Percentiles rank a stretch among this genome's conserved stretches.
Evolutionary conservation across 2,888 invertebrate genomes (phyloP).

Genomic region (Taphrorychus bicolor): DNA sequence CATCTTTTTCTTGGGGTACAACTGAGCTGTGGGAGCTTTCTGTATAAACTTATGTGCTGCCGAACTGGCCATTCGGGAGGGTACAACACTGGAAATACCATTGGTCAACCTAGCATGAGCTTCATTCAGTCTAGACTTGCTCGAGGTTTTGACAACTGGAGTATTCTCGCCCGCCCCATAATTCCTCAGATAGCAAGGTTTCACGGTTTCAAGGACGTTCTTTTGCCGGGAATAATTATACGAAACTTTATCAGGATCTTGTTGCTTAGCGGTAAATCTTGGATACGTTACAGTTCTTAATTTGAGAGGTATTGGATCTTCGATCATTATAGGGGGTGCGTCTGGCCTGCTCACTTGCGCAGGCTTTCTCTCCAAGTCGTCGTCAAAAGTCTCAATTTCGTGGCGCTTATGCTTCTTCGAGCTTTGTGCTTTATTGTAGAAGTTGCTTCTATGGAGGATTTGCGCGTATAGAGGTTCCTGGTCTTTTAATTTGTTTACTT

Average conservation of each 20-base stretch:
- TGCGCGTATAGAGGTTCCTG: slow-evolving; percentile 13
- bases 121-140: background rate
- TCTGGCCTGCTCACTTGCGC: background rate
- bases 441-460: slow-evolving; percentile 19
- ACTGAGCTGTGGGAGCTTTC: slow-evolving; percentile 1
- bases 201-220: background rate
- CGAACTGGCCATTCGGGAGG: slow-evolving; percentile 22
- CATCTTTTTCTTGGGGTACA: slow-evolving; percentile 25
- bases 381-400: too few relatives aligned
- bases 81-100: background rate
- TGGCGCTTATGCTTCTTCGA: background rate
- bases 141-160: background rate
- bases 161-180: too few relatives aligned
- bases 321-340: background rate
- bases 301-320: background rate
- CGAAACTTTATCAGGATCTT: background rate
- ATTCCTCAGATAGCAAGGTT: too few relatives aligned
- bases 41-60: background rate
- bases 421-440: background rate
- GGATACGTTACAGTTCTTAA: background rate
- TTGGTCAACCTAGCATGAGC: background rate
- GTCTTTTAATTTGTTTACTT: background rate
- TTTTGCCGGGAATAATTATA: background rate
- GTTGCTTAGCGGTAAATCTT: background rate
- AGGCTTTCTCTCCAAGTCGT: too few relatives aligned